Evolutionary conservation across 1,140 invertebrate species (phyloP), one percentile per base, ranked within the genome.

Genomic region (Euwallacea similis): DNA sequence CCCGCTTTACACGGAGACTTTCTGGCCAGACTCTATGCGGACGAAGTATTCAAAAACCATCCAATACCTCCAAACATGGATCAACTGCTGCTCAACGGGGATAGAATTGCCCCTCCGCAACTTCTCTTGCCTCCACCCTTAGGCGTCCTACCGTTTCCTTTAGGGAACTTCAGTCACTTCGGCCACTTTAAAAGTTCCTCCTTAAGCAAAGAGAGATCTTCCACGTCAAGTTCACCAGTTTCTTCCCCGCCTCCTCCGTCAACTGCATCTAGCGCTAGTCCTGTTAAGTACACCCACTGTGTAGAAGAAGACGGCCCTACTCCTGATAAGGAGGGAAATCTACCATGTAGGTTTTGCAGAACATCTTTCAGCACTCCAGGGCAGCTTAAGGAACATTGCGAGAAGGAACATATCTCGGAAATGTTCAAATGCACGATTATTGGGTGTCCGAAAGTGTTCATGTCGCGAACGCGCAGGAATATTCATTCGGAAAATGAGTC

Each of bases 371-470:
- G 84, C 53, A 88, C 89, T 74, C 82, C 86, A 15, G 76, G 83
- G 2, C 83, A 85, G 13, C 81, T 91, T 60, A 89, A 89, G 77
- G 85, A 88, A 72, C 91, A 92, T 84, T 88, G 85, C 81, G 87
- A 89, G 76, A 85, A 84, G 50, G 78, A 85, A 46, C 92, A 95
- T 79, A 77, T 89, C 60, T 81, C 87, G 7, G 90, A 92, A 80
- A 89, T 93, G 89, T 91, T 90, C 82, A 87, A 89, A 78, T 93
- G 92, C 83, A 91, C 90, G 16, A 87, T 92, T 43, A 86, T 88
- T 67, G 91, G 91, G 50, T 93, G 92, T 82, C 88, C 88, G n/a
- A 91, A 92, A 86, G 88, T 93, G 75, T 94, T 94, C 81, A 89
- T 89, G 72, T 92, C 91, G 46, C 81, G 89, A 21, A 88, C 90